phyloP scores from a whole-genome alignment of 1,140 invertebrate genomes.

The Brachionus rotundiformis region DNA sequence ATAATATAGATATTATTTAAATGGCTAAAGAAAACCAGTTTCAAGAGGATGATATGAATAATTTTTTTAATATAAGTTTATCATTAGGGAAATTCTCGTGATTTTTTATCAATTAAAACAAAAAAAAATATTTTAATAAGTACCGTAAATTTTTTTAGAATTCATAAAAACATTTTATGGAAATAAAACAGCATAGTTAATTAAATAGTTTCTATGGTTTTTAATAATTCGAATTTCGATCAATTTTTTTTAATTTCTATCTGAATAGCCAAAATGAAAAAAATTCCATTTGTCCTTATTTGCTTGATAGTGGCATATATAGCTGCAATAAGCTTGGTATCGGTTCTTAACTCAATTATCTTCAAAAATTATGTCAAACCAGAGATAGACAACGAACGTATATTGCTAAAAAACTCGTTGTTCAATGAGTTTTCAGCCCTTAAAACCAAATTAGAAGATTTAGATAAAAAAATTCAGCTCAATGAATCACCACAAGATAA shows the following conservation, averaged over 20 bases:
- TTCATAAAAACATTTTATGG: too few relatives aligned
- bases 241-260: neutral
- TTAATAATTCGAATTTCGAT: neutral
- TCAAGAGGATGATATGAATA: too few relatives aligned
- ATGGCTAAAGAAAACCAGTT: too few relatives aligned
- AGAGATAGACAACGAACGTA: neutral
- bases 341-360: neutral
- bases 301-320: neutral
- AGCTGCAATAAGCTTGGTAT: neutral
- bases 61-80: too few relatives aligned
- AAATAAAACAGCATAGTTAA: too few relatives aligned
- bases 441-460: neutral
- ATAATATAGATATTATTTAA: too few relatives aligned
- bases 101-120: too few relatives aligned
- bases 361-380: conserved; percentile 35
- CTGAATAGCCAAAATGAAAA: neutral
- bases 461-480: neutral
- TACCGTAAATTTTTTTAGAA: too few relatives aligned
- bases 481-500: neutral
- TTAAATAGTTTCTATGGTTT: conserved; percentile 15
- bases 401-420: neutral
- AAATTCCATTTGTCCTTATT: neutral
- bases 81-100: too few relatives aligned
- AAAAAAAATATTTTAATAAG: too few relatives aligned
- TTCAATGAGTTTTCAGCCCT: neutral